These are phyloP conservation scores for Trachelus stipa DNA, from an alignment of 2,888 invertebrate species.

Conservation along the genomic window DNA sequence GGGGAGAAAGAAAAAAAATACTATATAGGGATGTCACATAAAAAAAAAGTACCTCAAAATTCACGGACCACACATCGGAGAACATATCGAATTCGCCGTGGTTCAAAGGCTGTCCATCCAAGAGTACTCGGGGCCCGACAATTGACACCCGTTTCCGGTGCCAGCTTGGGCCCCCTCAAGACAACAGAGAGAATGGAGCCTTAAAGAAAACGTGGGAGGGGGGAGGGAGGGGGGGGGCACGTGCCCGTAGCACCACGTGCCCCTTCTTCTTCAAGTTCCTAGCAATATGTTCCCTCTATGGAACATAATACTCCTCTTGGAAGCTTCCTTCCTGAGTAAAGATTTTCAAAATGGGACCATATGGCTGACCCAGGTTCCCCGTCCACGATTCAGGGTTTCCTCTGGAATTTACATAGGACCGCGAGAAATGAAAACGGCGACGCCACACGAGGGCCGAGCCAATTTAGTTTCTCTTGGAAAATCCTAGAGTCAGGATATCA, in stretches of 20 bases:
- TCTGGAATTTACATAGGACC: background rate
- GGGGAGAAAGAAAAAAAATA: background rate
- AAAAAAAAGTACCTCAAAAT: background rate
- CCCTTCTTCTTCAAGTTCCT: slow-evolving; percentile 29
- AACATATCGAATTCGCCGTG: slow-evolving; percentile 4
- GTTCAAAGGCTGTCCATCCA: slow-evolving; percentile 9
- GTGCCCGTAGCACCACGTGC: slow-evolving; percentile 51
- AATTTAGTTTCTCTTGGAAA: background rate
- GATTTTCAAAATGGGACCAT: slow-evolving; percentile 1
- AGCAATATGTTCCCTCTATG: slow-evolving; percentile 43
- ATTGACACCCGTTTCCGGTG: slow-evolving; percentile 55
- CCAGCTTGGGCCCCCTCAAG: slow-evolving; percentile 9
- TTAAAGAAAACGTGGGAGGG: background rate
- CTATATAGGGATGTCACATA: background rate
- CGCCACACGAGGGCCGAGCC: background rate
- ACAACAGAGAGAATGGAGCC: slow-evolving; percentile 6
- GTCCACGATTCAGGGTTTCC: background rate
- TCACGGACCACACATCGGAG: background rate
- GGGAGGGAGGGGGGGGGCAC: slow-evolving; percentile 23
- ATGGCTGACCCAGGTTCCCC: background rate
- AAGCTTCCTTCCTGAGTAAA: slow-evolving; percentile 49
- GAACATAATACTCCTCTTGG: slow-evolving; percentile 50
- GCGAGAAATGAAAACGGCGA: background rate
- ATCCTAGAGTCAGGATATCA: background rate
- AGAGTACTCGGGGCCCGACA: slow-evolving; percentile 41